Evolutionary conservation across 2,113 vertebrate species (phyloP).

Genomic region (Egretta garzetta): DNA sequence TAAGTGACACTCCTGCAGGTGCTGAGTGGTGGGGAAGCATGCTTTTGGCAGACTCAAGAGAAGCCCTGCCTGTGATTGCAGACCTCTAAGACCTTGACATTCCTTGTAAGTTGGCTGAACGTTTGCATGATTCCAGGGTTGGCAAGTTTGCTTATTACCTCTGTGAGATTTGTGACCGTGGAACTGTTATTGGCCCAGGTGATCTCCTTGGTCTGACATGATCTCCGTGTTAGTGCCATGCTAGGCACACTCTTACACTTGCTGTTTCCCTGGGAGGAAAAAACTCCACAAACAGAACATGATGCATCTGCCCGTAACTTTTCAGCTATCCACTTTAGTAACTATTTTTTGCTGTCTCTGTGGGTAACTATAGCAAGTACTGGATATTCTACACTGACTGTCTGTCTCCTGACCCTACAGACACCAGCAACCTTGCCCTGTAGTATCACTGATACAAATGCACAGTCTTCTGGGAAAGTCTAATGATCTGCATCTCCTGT

Average conservation of each 20-base stretch:
- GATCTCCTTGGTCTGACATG: not conserved
- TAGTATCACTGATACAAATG: not conserved
- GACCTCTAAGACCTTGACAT: not conserved
- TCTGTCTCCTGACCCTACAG: not conserved
- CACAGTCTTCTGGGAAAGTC: not conserved
- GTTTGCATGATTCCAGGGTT: not conserved
- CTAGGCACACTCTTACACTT: not conserved
- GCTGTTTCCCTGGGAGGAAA: not conserved
- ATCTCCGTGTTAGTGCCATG: fast-evolving
- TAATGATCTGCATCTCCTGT: not conserved
- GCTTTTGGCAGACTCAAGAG: not conserved
- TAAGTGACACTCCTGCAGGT: not conserved
- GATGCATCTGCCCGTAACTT: not conserved
- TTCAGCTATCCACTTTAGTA: not conserved
- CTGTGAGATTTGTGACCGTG: not conserved
- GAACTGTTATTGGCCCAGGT: not conserved
- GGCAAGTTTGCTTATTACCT: not conserved
- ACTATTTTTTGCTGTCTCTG: not conserved
- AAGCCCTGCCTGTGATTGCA: not conserved
- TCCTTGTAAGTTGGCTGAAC: not conserved
- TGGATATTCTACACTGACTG: not conserved
- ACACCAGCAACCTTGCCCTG: not conserved
- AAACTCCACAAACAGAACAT: not conserved
- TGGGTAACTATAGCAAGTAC: not conserved
- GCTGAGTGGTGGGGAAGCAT: not conserved